Base-by-base conservation (phyloP, 2,888 invertebrate genomes). In the Gerris lacustris region DNA sequence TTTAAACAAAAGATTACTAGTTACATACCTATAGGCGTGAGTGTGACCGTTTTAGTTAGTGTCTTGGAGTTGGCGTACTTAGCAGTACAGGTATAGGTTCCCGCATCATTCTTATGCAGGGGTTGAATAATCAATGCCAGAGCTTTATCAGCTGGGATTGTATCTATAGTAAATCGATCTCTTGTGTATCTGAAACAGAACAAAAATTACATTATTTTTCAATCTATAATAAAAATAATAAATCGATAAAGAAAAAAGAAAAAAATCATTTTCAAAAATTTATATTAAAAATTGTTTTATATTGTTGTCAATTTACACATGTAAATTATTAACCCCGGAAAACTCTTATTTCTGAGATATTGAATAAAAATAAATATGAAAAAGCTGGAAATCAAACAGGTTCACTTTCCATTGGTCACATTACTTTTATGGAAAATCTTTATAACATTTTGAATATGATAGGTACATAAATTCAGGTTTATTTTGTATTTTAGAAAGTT, bases 51-150 rank as follows among this genome's bases (percentile, higher is more conserved):
- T 71, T 86, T 86, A 76, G 82, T 83, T 69, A 92, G 81, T 47
- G 83, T 82, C 78, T 88, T 84, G 71, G 88, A 87, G 76, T 83
- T 84, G 73, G 91, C 89, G 81, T 92, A 94, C 72, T 84, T 87
- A n/a, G 91, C 92, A 45, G 85, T 85, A 79, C 94, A 94, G 73
- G 87, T 90, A 82, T 94, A 94, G 76, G 83, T 86, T 72, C 94
- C 94, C 62, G 87, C 89, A 84, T 93, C 89, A 71, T 88, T 85
- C 75, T 88, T 87, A 63, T 86, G 85, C 76, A 93, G 83, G 62
- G 87, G 86, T 68, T 87, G 85, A 79, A 93, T 90, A 80, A 91
- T 88, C 72, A 94, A 84, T 71, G 87, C 85, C 76, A 89, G 83
- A 75, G 86, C 86, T 71, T 67, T 74, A 63, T 73, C 73, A n/a